Base-by-base conservation (phyloP, 1,140 invertebrate species). In the Cylas formicarius region DNA sequence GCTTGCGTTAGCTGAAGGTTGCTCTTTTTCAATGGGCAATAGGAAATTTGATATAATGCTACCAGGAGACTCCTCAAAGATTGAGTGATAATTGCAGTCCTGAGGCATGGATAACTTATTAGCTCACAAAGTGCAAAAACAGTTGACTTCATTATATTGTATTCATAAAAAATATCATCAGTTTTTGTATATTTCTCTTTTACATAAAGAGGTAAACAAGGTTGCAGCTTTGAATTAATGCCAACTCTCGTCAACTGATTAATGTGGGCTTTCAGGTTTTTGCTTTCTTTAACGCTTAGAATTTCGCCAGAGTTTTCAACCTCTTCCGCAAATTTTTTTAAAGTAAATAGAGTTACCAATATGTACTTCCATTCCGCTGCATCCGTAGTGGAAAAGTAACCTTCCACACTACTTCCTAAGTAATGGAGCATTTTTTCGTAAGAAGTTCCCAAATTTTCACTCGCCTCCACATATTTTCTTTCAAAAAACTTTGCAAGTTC, bases 21-120 rank as follows among this genome's bases (percentile, higher is more conserved):
- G 32, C 78, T 80, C 64, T 77, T 78, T 35, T 68, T 74, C 17
- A 82, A 55, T 39, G 78, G 78, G 16, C 75, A 78, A 69, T 76
- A 75, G 18, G 74, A 70, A 38, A 86, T 64, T 65, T 86, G 84
- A 52, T 84, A 73, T n/a, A 86, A 60, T 6, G 74, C 73, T 49
- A 75, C 75, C 28, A 89, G 62, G 45, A 85, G 71, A 40, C 67
- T 67, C 49, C 65, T 66, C 10, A 75, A 58, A 57, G 66, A 67
- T 32, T 71, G 60, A 14, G 68, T 65, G 28, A 73, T 49, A 6
- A 75, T 66, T 11, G 72, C 66, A 44, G 57, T 66, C 31, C 53
- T 48, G 36, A 65, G 36, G 23, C 48, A 33, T 26, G 20, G 9
- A 24, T 39, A 50, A 43, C 52, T 54, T 28, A 62, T 37, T 24